Evolutionary conservation across 2,797 vertebrate genomes (phyloP), one percentile per base, ranked within the genome.

Genomic region (Numenius phaeopus): DNA sequence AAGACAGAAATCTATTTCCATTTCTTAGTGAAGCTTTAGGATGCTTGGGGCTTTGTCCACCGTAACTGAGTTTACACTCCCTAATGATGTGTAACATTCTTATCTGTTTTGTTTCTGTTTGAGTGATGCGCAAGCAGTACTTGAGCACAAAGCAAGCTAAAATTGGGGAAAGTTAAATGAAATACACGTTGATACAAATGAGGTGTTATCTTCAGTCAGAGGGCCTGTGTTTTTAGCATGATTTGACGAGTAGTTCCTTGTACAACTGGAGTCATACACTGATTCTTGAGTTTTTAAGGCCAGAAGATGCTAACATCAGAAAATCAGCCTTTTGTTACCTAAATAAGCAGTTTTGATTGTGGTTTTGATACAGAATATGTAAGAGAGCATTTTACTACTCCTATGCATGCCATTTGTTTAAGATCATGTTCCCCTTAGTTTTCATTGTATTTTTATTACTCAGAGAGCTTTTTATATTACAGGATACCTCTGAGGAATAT

Each of bases 141-240:
- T 77, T 84, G 42, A 77, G 37, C 42, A 81, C 16, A 83, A 95
- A 94, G n/a, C 81, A 93, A 95, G 44, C n/a, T 89, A 65, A 81
- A 95, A 69, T 4, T 82, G 23, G 34, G 59, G 24, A 90, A 91
- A 93, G 34, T 71, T 86, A 95, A 97, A 91, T 92, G 50, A 93
- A 96, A 77, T 58, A 17, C 39, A 29, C 62, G 73, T 67, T 58
- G 88, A 92, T 88, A 67, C 8, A 79, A 71, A 88, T 58, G 46
- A 73, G 62, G 58, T 95, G 85, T 89, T 92, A 65, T 58, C 49
- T 87, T 93, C 66, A 85, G 49, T 92, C 17, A 65, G 46, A 70
- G 87, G 37, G 20, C 19, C 24, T 73, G 20, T 86, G 82, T 76
- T 87, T 87, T 88, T 57, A 79, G 37, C 50, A 9, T 76, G 44